Percentiles rank a stretch among this genome's conserved stretches.
Conservation (phyloP, 2,797 vertebrate genomes). For the Menidia menidia region DNA sequence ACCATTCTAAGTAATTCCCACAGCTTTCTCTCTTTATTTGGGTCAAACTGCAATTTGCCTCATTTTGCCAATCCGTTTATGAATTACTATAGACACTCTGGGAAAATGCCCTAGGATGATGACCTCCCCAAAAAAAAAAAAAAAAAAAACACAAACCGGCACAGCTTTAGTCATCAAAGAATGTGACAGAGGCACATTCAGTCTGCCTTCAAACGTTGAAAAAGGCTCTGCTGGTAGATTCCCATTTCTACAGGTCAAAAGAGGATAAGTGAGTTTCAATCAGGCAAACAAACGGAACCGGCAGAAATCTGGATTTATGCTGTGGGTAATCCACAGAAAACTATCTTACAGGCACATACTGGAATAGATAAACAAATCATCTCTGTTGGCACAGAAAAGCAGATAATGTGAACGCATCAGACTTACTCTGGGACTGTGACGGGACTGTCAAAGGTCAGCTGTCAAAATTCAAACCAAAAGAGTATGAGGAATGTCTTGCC, state of each 20-base stretch:
- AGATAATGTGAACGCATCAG: too few species aligned
- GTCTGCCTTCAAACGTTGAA: neutral
- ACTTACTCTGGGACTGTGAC: neutral
- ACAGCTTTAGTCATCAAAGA: neutral
- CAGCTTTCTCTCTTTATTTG: neutral
- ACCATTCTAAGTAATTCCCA: conserved; percentile 2
- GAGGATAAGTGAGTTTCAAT: neutral
- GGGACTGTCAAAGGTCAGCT: neutral
- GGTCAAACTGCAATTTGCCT: neutral
- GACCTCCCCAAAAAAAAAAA: neutral
- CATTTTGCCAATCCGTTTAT: conserved; percentile 7
- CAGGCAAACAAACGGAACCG: conserved; percentile 1
- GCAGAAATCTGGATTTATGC: neutral
- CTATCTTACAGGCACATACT: neutral
- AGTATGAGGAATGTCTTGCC: neutral
- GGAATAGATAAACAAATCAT: conserved; percentile 5
- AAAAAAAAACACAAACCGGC: neutral
- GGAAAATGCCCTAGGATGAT: neutral
- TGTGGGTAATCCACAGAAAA: neutral
- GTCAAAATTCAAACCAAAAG: too few species aligned
- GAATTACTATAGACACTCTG: neutral
- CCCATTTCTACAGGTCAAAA: neutral
- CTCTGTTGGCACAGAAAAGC: conserved; percentile 5
- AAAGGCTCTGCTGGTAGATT: neutral
- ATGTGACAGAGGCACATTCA: neutral